phyloP scores from a whole-genome alignment of 2,113 vertebrate genomes.

The Nyctibius bracteatus region DNA sequence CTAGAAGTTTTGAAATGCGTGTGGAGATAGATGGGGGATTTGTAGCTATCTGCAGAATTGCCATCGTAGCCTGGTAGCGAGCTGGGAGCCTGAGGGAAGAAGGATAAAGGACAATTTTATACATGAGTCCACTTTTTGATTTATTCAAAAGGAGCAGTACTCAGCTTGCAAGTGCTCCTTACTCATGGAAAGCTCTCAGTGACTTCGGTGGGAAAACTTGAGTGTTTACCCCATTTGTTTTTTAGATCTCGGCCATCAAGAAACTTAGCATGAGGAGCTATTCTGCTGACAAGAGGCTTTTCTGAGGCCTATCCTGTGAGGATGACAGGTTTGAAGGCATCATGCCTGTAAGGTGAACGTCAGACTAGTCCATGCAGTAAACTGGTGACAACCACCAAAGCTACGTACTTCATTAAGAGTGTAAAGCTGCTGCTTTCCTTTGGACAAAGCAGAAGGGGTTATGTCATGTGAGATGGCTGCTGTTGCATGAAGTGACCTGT shows the following conservation, averaged over 20 bases:
- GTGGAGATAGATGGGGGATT: not conserved
- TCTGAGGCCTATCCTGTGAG: not conserved
- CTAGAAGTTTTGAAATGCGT: not conserved
- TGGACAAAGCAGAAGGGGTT: not conserved
- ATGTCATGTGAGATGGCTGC: not conserved
- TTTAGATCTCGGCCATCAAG: not conserved
- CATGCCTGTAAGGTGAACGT: accelerated
- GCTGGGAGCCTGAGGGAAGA: not conserved
- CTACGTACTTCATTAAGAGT: accelerated
- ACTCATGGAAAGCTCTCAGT: not conserved
- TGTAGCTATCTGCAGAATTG: not conserved
- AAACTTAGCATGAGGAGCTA: not conserved
- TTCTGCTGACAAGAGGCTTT: not conserved
- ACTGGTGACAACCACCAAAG: not conserved
- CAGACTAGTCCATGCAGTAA: not conserved
- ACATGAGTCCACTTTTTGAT: not conserved
- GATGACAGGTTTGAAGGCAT: not conserved
- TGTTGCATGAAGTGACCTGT: not conserved
- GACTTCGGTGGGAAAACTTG: not conserved
- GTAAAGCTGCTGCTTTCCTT: not conserved
- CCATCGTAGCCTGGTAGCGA: not conserved
- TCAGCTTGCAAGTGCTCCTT: not conserved
- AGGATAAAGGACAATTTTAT: not conserved
- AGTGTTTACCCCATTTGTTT: not conserved
- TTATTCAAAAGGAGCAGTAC: not conserved